These are phyloP conservation scores for Poecilobothrus nobilitatus DNA, from an alignment of 2,888 invertebrate genomes.

Conservation along the genomic window DNA sequence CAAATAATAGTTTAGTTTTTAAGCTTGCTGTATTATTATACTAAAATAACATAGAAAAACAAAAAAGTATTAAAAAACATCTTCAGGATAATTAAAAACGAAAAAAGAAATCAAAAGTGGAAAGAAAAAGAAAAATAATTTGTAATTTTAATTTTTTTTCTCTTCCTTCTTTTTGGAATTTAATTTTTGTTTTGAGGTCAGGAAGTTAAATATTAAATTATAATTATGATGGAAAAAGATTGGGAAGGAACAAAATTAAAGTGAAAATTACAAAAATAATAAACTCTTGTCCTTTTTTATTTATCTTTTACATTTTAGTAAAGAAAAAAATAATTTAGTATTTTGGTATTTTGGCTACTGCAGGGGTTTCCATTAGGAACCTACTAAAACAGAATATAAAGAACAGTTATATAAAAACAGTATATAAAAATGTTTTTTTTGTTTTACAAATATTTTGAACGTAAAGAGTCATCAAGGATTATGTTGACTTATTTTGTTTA, in stretches of 20 bases:
- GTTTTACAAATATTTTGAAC: too few species aligned
- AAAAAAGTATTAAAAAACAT: too few species aligned
- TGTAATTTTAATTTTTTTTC: not conserved
- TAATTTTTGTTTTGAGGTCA: not conserved
- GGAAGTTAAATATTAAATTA: conserved; percentile 1
- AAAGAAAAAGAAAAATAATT: not conserved
- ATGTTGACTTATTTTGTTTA: too few species aligned
- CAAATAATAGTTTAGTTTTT: too few species aligned
- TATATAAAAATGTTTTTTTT: too few species aligned
- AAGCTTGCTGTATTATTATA: too few species aligned
- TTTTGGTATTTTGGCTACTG: not conserved
- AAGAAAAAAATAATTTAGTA: not conserved
- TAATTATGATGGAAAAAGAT: not conserved
- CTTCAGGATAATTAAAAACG: not conserved
- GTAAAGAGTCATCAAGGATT: too few species aligned
- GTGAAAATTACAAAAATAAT: not conserved
- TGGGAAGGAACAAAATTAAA: not conserved
- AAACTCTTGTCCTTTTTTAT: not conserved
- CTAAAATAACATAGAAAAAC: too few species aligned
- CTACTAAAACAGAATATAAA: too few species aligned
- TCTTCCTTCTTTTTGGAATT: too few species aligned
- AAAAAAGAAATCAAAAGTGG: not conserved
- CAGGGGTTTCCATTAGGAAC: not conserved
- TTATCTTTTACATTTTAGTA: not conserved
- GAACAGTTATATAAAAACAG: too few species aligned